Conservation (phyloP, 2,797 vertebrate species). For the Tenualosa thibaudeaui region DNA sequence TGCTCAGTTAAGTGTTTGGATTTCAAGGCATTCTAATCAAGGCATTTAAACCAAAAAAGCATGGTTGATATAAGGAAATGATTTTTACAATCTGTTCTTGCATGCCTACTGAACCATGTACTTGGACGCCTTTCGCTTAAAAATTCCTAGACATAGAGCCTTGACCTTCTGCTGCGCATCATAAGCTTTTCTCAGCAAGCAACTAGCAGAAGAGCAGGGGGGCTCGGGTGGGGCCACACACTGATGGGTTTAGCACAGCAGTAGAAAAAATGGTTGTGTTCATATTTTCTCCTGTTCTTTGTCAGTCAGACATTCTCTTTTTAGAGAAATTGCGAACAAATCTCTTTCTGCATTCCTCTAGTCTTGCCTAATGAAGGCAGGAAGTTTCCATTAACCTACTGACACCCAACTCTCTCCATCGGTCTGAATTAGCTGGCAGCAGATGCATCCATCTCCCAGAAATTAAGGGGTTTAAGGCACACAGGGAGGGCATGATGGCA, state of each 20-base stretch:
- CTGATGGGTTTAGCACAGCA: conserved; percentile 49
- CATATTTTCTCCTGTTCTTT: conserved; percentile 29
- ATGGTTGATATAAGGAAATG: neutral
- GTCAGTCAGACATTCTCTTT: neutral
- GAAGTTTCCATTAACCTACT: neutral
- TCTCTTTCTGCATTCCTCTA: conserved; percentile 1
- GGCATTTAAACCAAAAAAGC: neutral
- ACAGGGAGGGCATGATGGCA: conserved; percentile 36
- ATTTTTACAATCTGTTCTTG: neutral
- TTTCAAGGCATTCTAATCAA: neutral
- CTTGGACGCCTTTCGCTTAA: conserved; percentile 18
- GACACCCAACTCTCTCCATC: neutral
- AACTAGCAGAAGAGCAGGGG: neutral
- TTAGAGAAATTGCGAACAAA: neutral
- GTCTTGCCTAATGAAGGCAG: neutral
- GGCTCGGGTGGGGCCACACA: conserved; percentile 37
- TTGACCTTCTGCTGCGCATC: neutral
- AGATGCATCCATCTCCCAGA: neutral
- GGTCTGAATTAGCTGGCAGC: neutral
- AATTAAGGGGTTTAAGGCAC: neutral
- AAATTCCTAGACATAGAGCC: neutral
- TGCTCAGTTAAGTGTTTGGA: conserved; percentile 2
- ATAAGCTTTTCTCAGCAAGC: conserved; percentile 13
- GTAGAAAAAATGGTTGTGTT: conserved; percentile 7
- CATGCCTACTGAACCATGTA: neutral